A percentile compares a stretch with the other conserved stretches of the same genome.
phyloP scores from a whole-genome alignment of 2,113 vertebrate species.

The Gymnogyps californianus region DNA sequence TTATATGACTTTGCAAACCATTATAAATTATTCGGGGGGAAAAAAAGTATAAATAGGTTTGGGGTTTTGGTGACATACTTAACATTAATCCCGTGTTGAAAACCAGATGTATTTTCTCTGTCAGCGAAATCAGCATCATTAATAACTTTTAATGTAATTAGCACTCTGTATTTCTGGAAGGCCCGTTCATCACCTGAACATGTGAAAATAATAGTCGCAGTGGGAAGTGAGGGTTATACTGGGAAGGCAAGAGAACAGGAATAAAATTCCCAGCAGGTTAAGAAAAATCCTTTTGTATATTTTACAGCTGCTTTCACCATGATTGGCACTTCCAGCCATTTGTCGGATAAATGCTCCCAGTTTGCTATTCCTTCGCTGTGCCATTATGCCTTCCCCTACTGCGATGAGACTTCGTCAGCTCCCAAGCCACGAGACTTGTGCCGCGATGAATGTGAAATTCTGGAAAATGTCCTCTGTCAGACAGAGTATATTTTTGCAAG shows the following conservation, averaged over 20 bases:
- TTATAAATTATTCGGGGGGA: background rate
- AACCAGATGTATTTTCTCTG: background rate
- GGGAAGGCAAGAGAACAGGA: background rate
- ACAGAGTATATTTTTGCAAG: slow-evolving; percentile 98
- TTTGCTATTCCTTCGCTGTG: slow-evolving; percentile 97
- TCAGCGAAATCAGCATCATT: background rate
- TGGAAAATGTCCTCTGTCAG: slow-evolving; percentile 96
- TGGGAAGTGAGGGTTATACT: background rate
- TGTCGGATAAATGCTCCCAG: slow-evolving; percentile 96
- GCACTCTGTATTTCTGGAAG: background rate
- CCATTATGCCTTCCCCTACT: slow-evolving; percentile 97
- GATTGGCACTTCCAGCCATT: slow-evolving; percentile 97
- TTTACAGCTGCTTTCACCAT: slow-evolving; percentile 95
- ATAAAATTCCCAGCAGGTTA: background rate
- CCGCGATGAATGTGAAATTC: slow-evolving; percentile 95
- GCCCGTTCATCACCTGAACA: background rate
- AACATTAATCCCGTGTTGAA: background rate
- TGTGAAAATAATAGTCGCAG: background rate
- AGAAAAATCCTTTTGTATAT: background rate
- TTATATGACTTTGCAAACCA: background rate
- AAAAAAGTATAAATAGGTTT: background rate
- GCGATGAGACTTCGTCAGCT: slow-evolving; percentile 82
- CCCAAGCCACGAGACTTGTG: slow-evolving; percentile 95
- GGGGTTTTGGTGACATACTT: background rate
- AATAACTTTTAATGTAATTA: background rate